Conservation (phyloP, 2,888 invertebrate genomes). For the Drosophila macrospina region DNA sequence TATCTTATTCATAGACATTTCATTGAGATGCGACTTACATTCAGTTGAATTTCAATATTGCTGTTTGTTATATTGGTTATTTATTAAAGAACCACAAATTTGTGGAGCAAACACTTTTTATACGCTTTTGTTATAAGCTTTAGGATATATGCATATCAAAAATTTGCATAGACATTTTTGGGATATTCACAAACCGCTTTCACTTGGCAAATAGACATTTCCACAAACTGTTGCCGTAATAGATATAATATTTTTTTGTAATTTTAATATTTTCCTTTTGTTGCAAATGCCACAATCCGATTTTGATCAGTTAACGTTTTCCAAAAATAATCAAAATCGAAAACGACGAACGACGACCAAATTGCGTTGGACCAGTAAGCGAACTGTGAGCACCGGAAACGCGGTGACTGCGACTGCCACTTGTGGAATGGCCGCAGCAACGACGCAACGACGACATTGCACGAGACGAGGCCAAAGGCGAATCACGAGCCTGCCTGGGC, state of each 20-base stretch:
- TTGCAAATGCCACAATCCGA: conserved; percentile 13
- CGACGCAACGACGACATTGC: conserved; percentile 30
- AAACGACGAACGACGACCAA: conserved; percentile 45
- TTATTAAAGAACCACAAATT: conserved; percentile 11
- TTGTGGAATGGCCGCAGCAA: conserved; percentile 77
- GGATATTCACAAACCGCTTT: conserved; percentile 31
- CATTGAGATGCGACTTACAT: conserved; percentile 34
- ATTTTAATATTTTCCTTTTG: too few relatives aligned
- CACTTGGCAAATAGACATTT: conserved; percentile 40
- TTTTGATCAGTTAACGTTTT: conserved; percentile 1
- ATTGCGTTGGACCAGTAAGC: conserved; percentile 55
- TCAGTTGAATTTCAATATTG: conserved; percentile 47
- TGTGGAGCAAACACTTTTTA: conserved; percentile 38
- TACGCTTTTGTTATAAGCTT: too few relatives aligned
- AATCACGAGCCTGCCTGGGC: conserved; percentile 66
- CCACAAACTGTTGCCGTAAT: conserved; percentile 2
- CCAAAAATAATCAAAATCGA: conserved; percentile 10
- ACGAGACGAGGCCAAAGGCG: conserved; percentile 53
- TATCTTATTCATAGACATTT: too few relatives aligned
- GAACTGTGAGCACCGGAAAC: conserved; percentile 81
- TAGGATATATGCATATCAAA: conserved; percentile 39
- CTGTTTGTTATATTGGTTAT: conserved; percentile 22
- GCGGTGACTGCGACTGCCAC: conserved; percentile 77
- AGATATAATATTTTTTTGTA: conserved; percentile 7
- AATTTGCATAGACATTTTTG: conserved; percentile 31